Conservation (phyloP, 2,113 vertebrate species). For the Dicaeum eximium region DNA sequence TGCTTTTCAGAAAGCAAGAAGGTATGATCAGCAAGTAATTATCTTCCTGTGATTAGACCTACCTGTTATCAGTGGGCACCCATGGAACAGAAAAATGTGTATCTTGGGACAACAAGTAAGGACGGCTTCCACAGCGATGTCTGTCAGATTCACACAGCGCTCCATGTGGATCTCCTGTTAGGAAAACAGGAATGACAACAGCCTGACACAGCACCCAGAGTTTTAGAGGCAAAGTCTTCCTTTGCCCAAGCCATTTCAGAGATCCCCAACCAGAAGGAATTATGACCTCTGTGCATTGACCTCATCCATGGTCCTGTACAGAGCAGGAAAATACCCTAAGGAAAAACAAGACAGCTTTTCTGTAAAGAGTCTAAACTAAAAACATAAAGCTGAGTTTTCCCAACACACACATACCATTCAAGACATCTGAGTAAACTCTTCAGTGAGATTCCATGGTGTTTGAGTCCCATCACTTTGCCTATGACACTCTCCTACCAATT, state of each 20-base stretch:
- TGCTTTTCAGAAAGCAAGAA: background rate
- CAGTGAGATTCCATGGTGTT: background rate
- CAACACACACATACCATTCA: background rate
- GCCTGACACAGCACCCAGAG: background rate
- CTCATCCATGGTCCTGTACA: background rate
- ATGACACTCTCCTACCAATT: background rate
- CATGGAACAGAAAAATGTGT: slow-evolving; percentile 81
- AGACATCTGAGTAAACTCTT: background rate
- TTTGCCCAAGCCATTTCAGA: background rate
- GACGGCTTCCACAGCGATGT: slow-evolving; percentile 78
- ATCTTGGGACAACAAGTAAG: slow-evolving; percentile 80
- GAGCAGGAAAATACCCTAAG: background rate
- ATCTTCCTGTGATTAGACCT: background rate
- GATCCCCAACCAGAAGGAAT: background rate
- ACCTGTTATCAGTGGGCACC: slow-evolving; percentile 86
- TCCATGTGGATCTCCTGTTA: slow-evolving; percentile 85
- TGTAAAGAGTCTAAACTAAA: background rate
- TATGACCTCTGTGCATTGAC: background rate
- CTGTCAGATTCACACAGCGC: slow-evolving; percentile 78
- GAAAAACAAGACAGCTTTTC: background rate
- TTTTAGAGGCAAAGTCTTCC: background rate
- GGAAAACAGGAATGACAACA: background rate
- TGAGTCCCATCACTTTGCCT: background rate
- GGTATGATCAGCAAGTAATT: background rate
- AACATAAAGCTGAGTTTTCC: background rate